Base-by-base conservation (phyloP, 2,888 invertebrate species). In the Furcula furcula region DNA sequence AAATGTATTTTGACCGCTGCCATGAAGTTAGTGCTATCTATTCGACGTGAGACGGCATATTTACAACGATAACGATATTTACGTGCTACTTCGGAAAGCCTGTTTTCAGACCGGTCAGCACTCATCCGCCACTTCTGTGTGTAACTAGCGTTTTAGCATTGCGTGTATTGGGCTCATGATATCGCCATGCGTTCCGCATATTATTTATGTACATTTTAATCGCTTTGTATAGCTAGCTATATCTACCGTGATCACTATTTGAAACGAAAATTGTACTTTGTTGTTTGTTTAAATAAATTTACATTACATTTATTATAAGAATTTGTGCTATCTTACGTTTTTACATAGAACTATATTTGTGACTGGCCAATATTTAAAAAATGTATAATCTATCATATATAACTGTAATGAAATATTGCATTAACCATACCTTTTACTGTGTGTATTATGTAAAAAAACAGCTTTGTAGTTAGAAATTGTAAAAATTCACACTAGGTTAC, bases 401-500 rank as follows among this genome's bases (percentile, higher is more conserved):
- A 55, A 48, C 36, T 50, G 45, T 44, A 47, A 58, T 50, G 48
- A 55, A 45, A 41, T 51, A 49, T 50, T 45, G 50, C 55, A 52
- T 60, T 62, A 62, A 61, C 64, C 64, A 61, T 48, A n/a, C 52
- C 55, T 59, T 56, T 68, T 64, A 70, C 55, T 65, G 59, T 73
- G 68, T 73, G 72, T 76, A 69, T 63, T 65, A 59, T 76, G 70
- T 74, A 76, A 70, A 74, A n/a, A n/a, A 69, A 72, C 64, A 56
- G 78, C 79, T 81, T 78, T 46, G 57, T 78, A 81, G 71, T 65
- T 76, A 79, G 69, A 73, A 60, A 70, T 68, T 79, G 72, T 76
- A 76, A 69, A 71, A 68, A 65, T 55, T 67, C 66, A 71, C 62
- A 52, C 38, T 65, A 68, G 62, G 47, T 50, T 46, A 52, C 53